phyloP scores from a whole-genome alignment of 2,113 vertebrate genomes.

The Macquaria ambigua region DNA sequence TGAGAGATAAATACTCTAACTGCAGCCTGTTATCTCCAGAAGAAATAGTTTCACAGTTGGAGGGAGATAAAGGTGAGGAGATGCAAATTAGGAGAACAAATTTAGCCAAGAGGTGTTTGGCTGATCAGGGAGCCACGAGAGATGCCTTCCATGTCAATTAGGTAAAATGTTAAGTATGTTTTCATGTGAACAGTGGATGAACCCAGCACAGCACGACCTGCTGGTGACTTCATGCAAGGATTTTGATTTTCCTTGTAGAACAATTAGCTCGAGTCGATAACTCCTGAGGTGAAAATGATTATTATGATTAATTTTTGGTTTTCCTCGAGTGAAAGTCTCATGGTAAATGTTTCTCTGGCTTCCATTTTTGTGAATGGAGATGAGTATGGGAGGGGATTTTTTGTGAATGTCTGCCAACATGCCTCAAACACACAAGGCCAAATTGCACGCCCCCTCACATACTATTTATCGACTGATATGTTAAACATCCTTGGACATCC shows the following conservation, averaged over 20 bases:
- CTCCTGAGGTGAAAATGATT: slow-evolving; percentile 10
- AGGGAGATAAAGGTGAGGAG: background rate
- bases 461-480: background rate
- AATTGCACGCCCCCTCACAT: background rate
- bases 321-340: background rate
- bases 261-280: background rate
- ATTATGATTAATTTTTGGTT: background rate
- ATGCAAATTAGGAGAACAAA: slow-evolving; percentile 36
- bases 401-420: background rate
- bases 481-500: background rate
- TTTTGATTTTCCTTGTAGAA: background rate
- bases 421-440: background rate
- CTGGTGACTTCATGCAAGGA: slow-evolving; percentile 24
- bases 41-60: slow-evolving; percentile 3
- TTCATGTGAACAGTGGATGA: slow-evolving; percentile 35
- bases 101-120: slow-evolving; percentile 25
- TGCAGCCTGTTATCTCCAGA: slow-evolving; percentile 20
- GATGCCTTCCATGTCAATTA: slow-evolving; percentile 31
- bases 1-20: background rate
- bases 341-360: background rate
- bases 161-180: slow-evolving; percentile 40
- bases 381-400: background rate
- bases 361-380: background rate
- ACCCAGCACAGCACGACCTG: slow-evolving; percentile 29
- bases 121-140: background rate